phyloP scores from a whole-genome alignment of 2,113 vertebrate species.

The Eonycteris spelaea region DNA sequence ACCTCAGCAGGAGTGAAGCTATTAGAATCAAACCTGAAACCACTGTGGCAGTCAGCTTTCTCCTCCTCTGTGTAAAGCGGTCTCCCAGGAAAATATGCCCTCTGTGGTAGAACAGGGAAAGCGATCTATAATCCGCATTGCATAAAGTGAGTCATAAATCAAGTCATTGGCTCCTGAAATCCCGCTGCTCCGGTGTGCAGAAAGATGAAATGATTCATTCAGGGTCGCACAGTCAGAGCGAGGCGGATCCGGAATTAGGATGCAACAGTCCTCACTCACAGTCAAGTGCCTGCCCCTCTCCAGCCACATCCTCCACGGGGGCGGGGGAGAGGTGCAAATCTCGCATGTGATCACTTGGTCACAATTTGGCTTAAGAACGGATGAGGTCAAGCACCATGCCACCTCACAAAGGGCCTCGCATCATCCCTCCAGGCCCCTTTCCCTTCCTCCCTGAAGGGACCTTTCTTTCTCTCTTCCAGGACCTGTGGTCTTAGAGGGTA shows the following conservation, averaged over 20 bases:
- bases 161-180: neutral
- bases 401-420: neutral
- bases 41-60: neutral
- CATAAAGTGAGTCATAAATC: neutral
- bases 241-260: neutral
- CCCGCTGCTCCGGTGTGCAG: neutral
- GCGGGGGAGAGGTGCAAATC: neutral
- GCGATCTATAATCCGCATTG: neutral
- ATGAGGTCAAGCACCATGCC: neutral
- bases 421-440: neutral
- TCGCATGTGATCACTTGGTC: too few species aligned
- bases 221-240: neutral
- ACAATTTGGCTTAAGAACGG: neutral
- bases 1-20: neutral
- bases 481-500: neutral
- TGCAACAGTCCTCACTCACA: accelerated
- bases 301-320: accelerated
- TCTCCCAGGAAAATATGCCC: neutral
- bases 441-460: neutral
- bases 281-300: neutral
- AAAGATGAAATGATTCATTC: neutral
- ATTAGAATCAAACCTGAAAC: neutral
- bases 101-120: neutral
- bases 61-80: neutral
- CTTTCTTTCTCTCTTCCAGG: neutral